These are phyloP conservation scores for Falcaria lacertinaria DNA, from an alignment of 2,888 invertebrate genomes.

Conservation along the genomic window DNA sequence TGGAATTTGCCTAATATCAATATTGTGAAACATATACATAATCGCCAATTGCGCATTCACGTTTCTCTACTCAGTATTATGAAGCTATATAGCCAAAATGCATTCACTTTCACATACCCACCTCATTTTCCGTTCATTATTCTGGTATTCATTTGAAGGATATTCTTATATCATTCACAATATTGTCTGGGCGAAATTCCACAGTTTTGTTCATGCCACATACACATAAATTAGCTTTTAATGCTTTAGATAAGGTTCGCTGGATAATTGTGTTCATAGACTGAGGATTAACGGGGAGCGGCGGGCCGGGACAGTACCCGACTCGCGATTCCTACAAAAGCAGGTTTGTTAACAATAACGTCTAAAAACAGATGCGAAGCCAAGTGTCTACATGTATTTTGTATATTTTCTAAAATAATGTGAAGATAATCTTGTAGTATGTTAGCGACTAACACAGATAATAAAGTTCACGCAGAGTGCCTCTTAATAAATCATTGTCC, in stretches of 20 bases:
- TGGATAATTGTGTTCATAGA: slow-evolving; percentile 78
- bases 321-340: slow-evolving; percentile 21
- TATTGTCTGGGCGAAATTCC: slow-evolving; percentile 58
- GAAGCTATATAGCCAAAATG: neutral
- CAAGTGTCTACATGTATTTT: slow-evolving; percentile 48
- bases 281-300: slow-evolving; percentile 46
- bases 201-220: slow-evolving; percentile 72
- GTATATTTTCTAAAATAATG: slow-evolving; percentile 57
- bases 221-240: slow-evolving; percentile 75
- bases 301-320: slow-evolving; percentile 22
- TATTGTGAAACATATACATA: slow-evolving; percentile 37
- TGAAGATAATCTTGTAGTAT: slow-evolving; percentile 48
- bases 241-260: slow-evolving; percentile 78
- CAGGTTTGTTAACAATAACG: slow-evolving; percentile 27
- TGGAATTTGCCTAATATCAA: slow-evolving; percentile 55
- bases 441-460: slow-evolving; percentile 56
- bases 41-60: slow-evolving; percentile 2
- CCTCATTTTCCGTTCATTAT: slow-evolving; percentile 18
- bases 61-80: neutral
- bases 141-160: slow-evolving; percentile 5
- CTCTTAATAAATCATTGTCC: slow-evolving; percentile 68
- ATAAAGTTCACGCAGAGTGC: slow-evolving; percentile 76
- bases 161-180: slow-evolving; percentile 23
- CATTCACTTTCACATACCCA: slow-evolving; percentile 1
- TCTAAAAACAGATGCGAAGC: slow-evolving; percentile 24